Conservation (phyloP, 1,140 invertebrate species). For the Cydia fagiglandana region DNA sequence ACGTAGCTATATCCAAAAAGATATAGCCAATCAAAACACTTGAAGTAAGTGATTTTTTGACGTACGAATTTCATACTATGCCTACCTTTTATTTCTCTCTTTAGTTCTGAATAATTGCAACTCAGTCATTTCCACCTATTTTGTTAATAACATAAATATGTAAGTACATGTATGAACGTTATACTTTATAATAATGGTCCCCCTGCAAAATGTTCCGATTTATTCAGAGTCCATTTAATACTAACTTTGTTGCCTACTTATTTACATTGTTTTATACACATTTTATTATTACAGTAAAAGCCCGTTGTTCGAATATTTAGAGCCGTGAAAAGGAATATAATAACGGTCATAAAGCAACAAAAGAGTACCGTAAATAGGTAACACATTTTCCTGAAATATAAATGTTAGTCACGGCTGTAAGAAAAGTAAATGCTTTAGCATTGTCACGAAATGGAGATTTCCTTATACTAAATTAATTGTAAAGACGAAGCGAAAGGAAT, state of each 20-base stretch:
- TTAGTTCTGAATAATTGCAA: too few species aligned
- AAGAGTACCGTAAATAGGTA: conserved; percentile 29
- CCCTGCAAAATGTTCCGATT: not conserved
- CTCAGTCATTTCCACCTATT: too few species aligned
- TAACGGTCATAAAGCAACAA: conserved; percentile 19
- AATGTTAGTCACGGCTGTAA: conserved; percentile 37
- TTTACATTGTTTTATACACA: not conserved
- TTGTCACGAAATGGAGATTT: conserved; percentile 72
- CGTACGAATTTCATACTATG: too few species aligned
- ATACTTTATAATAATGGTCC: too few species aligned
- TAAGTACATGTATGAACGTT: too few species aligned
- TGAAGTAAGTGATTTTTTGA: too few species aligned
- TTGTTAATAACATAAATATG: too few species aligned
- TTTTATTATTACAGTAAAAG: not conserved
- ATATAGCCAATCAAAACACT: too few species aligned
- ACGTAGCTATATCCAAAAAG: too few species aligned
- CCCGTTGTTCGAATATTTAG: conserved; percentile 7
- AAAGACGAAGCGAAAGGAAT: conserved; percentile 45
- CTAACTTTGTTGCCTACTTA: not conserved
- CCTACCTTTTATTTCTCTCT: too few species aligned
- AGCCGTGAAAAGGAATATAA: conserved; percentile 15
- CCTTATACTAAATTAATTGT: conserved; percentile 74
- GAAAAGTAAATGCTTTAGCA: conserved; percentile 62
- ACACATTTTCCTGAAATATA: conserved; percentile 30
- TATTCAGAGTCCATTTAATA: not conserved